Evolutionary conservation across 2,888 invertebrate species (phyloP).

Genomic region (Chrysotoxum bicinctum): DNA sequence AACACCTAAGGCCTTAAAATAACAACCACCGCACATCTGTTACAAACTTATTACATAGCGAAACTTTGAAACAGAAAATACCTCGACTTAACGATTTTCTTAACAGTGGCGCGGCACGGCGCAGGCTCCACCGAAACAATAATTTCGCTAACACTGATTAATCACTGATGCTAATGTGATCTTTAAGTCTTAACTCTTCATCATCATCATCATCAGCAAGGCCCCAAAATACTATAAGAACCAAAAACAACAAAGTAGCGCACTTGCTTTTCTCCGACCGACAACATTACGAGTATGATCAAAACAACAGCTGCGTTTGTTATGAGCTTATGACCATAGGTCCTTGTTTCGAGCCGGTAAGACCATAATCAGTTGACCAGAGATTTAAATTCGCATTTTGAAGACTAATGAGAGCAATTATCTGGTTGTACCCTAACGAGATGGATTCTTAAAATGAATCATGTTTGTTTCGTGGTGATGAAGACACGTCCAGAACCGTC

Average conservation of each 20-base stretch:
- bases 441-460: slow-evolving; percentile 69
- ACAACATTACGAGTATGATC: slow-evolving; percentile 3
- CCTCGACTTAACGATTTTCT: background rate
- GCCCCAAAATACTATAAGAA: background rate
- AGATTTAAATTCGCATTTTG: slow-evolving; percentile 72
- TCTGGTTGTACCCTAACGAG: slow-evolving; percentile 77
- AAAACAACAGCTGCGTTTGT: slow-evolving; percentile 14
- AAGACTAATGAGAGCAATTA: slow-evolving; percentile 81
- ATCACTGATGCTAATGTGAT: slow-evolving; percentile 67
- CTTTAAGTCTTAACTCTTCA: slow-evolving; percentile 42
- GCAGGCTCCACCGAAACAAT: slow-evolving; percentile 15
- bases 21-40: no score
- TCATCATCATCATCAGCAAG: slow-evolving; percentile 29
- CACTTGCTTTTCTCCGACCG: background rate
- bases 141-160: slow-evolving; percentile 47
- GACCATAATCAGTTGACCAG: slow-evolving; percentile 57
- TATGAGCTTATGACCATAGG: background rate
- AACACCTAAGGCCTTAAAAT: background rate
- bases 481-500: slow-evolving; percentile 14
- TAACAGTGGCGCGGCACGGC: no score
- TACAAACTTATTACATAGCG: background rate
- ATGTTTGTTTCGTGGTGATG: slow-evolving; percentile 54
- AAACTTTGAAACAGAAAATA: background rate
- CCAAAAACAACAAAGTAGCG: background rate
- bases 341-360: background rate